These are phyloP conservation scores for Drosophila rellima DNA, from an alignment of 2,888 invertebrate genomes.

Conservation along the genomic window DNA sequence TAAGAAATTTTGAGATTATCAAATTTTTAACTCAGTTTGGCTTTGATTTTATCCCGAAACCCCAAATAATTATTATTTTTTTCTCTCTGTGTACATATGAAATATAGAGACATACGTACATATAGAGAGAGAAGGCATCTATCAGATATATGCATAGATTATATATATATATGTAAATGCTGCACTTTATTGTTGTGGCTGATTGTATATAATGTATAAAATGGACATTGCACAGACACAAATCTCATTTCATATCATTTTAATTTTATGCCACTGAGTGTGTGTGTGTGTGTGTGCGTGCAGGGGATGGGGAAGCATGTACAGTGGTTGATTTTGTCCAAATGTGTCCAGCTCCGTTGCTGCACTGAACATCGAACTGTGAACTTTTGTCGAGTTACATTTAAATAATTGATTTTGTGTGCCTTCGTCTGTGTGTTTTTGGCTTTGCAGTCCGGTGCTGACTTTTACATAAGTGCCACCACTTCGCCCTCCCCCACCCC, in stretches of 20 bases:
- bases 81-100: too few relatives aligned
- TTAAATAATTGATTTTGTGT: slow-evolving; percentile 75
- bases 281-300: slow-evolving; percentile 1
- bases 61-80: too few relatives aligned
- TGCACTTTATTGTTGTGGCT: slow-evolving; percentile 2
- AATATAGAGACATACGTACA: too few relatives aligned
- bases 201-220: slow-evolving; percentile 44
- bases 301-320: neutral
- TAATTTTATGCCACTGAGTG: slow-evolving; percentile 59
- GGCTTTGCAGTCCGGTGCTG: slow-evolving; percentile 8
- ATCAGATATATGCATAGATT: neutral
- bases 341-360: slow-evolving; percentile 30
- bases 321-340: neutral
- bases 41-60: too few relatives aligned
- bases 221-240: slow-evolving; percentile 21
- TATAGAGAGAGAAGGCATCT: neutral
- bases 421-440: slow-evolving; percentile 27
- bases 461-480: slow-evolving; percentile 28
- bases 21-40: too few relatives aligned
- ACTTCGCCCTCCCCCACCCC: neutral
- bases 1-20: too few relatives aligned
- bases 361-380: slow-evolving; percentile 53
- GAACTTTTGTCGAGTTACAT: slow-evolving; percentile 60
- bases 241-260: slow-evolving; percentile 64
- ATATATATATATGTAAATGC: slow-evolving; percentile 15